These are phyloP conservation scores for Lasioglossum albipes DNA, from an alignment of 1,140 invertebrate species.

Conservation along the genomic window DNA sequence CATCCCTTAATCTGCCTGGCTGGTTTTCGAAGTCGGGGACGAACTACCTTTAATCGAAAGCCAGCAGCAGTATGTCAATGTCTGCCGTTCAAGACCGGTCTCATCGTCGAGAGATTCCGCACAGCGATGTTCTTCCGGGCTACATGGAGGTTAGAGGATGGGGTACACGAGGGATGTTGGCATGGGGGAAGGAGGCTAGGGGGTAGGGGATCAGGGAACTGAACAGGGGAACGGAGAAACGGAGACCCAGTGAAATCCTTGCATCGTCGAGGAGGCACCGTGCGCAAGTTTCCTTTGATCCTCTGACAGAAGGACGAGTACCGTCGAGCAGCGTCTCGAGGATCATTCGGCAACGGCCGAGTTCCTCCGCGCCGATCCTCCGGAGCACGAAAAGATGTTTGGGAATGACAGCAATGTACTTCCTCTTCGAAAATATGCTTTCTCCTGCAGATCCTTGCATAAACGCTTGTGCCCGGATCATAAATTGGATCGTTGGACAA, in stretches of 20 bases:
- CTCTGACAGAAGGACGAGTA: conserved; percentile 46
- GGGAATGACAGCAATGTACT: conserved; percentile 28
- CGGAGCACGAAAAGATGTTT: conserved; percentile 9
- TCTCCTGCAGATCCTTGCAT: background rate
- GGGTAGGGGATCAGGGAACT: background rate
- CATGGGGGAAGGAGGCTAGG: background rate
- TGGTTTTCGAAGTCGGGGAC: conserved; percentile 49
- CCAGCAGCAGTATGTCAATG: conserved; percentile 65
- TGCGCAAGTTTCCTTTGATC: conserved; percentile 54
- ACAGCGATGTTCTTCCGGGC: conserved; percentile 26
- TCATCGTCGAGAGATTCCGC: conserved; percentile 35
- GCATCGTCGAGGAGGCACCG: conserved; percentile 37
- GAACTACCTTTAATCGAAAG: conserved; percentile 65
- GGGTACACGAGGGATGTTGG: too few species aligned
- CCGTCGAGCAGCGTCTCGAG: conserved; percentile 43
- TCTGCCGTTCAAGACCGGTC: conserved; percentile 48
- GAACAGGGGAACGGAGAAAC: background rate
- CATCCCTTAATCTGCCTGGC: conserved; percentile 63
- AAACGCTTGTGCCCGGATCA: background rate
- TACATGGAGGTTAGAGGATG: background rate
- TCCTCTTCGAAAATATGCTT: background rate
- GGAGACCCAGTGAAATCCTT: conserved; percentile 28
- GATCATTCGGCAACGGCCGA: conserved; percentile 41
- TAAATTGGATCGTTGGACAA: background rate
- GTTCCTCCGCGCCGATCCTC: conserved; percentile 20